These are phyloP conservation scores for Pterostichus niger DNA, from an alignment of 2,888 invertebrate species.

Conservation along the genomic window DNA sequence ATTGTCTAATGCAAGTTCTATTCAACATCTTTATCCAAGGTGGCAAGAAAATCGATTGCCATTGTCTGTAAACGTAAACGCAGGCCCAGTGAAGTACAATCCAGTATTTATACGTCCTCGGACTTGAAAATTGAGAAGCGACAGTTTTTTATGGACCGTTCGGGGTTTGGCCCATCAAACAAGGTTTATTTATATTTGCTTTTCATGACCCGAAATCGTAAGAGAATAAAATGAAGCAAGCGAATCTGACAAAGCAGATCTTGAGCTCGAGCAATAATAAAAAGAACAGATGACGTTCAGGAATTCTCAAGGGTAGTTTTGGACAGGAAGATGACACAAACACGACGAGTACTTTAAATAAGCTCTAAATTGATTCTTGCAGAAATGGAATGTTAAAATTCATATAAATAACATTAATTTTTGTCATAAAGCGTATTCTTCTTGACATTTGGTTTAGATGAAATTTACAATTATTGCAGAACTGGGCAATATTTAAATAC, in stretches of 20 bases:
- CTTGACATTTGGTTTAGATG: too few species aligned
- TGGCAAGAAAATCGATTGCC: slow-evolving; percentile 24
- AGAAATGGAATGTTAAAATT: slow-evolving; percentile 18
- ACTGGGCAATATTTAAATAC: too few species aligned
- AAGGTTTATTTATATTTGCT: slow-evolving; percentile 39
- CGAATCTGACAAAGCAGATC: slow-evolving; percentile 16
- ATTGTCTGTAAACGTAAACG: slow-evolving; percentile 20
- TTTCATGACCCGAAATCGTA: slow-evolving; percentile 26
- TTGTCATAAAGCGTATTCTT: too few species aligned
- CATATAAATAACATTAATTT: neutral
- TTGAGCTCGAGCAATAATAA: slow-evolving; percentile 6
- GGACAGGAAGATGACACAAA: neutral
- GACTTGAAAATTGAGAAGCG: slow-evolving; percentile 38
- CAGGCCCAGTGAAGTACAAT: slow-evolving; percentile 19
- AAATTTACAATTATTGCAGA: too few species aligned
- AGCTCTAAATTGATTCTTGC: slow-evolving; percentile 15
- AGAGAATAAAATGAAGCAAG: slow-evolving; percentile 8
- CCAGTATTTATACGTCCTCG: slow-evolving; percentile 23
- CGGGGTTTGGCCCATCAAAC: slow-evolving; percentile 2
- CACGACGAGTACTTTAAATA: slow-evolving; percentile 25
- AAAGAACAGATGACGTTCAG: slow-evolving; percentile 27
- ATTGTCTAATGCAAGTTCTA: slow-evolving; percentile 11
- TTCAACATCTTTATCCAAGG: slow-evolving; percentile 28
- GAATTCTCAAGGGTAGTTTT: slow-evolving; percentile 29
- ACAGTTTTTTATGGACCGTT: slow-evolving; percentile 18